Base-by-base conservation (phyloP, 2,888 invertebrate species). In the Spodoptera picta region DNA sequence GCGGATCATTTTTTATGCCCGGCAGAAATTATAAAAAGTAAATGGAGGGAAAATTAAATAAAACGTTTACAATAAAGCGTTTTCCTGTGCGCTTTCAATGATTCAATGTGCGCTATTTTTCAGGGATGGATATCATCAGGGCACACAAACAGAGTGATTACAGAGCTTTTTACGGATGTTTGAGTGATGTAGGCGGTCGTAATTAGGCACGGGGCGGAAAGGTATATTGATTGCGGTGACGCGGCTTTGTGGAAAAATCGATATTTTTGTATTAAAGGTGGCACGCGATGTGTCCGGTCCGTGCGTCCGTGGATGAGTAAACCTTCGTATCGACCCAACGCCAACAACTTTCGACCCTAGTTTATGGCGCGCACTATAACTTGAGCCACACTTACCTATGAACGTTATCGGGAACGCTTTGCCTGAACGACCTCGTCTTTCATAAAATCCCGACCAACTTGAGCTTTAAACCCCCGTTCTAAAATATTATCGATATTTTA, bases 21-120 rank as follows among this genome's bases (percentile, higher is more conserved):
- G 90, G 89, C 92, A 93, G 90, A 93, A 94, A 93, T 94, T 93
- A 93, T 93, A 94, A 94, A 94, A 94, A 93, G 92, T 93, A 94
- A 94, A 93, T 93, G 93, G 93, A 93, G 93, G 94, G 93, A 94
- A 94, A 94, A 93, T 94, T 93, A 93, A 94, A 93, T 94, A 93
- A 93, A 94, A 94, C 92, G 93, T 93, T 93, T 92, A 93, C 93
- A 93, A 94, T 93, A 91, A 93, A 93, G 91, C 93, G 90, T 92
- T 93, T 94, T 93, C 94, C 94, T 93, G 93, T 92, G 90, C 93
- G 89, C 91, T 92, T 93, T 93, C 90, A 92, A 92, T 92, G 92
- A 91, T 92, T 92, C 92, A 92, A 91, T 91, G 86, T 88, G 87
- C 91, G 88, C 90, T 90, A 91, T 92, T 92, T 92, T 92, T 92